Base-by-base conservation (phyloP, 2,888 invertebrate genomes). In the Sarcophaga caerulescens region DNA sequence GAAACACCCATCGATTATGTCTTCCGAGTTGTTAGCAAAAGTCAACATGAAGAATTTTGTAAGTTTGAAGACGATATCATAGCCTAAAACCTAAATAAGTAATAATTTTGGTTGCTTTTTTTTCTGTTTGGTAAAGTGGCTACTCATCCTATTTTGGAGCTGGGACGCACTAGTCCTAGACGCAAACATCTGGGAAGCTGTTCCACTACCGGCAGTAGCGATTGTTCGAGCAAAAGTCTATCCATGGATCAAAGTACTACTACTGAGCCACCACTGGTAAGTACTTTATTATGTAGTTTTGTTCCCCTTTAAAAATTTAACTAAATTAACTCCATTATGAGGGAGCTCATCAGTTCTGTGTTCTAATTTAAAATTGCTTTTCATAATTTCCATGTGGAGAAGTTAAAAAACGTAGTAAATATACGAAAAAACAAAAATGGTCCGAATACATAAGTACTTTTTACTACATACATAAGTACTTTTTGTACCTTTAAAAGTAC, bases 11-110 rank as follows among this genome's bases (percentile, higher is more conserved):
- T 94, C 69, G 97, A 98, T 92, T 98, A 97, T 92, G 98, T 98
- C 75, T 98, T 98, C 94, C 94, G 98, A 84, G 97, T 98, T 88
- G 96, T 98, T 63, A 96, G 96, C 91, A 96, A 96, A 89, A 95
- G 95, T 78, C 95, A 95, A 79, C 96, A 96, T 90, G 95, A 96
- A 91, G 96, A 96, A 93, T 94, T 95, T 88, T 94, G 96, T 96
- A 93, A 94, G 94, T 93, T 74, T 84, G 21, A 17, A 75, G 8
- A 19, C 35, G 35, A 10, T 35, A 74, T 14, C 68, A 44, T 35
- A 45, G n/a, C 23, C 70, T 6, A 44, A 19, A 59, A 57, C 3
- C 14, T 19, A n/a, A 44, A 25, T 57, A 35, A 35, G 35, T 35
- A 8, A 35, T 0, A 2, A 35, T 35, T 35, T 35, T 35, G 35